phyloP scores from a whole-genome alignment of 2,113 vertebrate genomes.

The Gambusia holbrooki region DNA sequence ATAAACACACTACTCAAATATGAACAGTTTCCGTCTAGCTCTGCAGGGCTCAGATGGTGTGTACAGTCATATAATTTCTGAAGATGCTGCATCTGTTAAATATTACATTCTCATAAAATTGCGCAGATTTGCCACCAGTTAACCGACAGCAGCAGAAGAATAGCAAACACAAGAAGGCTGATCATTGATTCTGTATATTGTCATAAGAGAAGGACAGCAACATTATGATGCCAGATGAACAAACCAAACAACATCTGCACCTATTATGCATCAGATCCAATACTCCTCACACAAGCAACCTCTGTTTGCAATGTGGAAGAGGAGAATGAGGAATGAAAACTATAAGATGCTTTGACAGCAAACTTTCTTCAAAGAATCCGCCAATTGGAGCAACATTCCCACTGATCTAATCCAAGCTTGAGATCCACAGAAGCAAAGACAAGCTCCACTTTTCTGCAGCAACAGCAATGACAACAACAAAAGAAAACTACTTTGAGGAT shows the following conservation, averaged over 20 bases:
- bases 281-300: no score
- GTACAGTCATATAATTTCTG: slow-evolving; percentile 31
- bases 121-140: neutral
- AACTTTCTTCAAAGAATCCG: slow-evolving; percentile 42
- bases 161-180: neutral
- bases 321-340: slow-evolving; percentile 4
- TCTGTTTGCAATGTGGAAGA: no score
- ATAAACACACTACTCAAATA: neutral
- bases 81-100: slow-evolving; percentile 45
- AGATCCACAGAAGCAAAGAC: slow-evolving; percentile 36
- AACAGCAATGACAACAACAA: slow-evolving; percentile 7
- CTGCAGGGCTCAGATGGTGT: slow-evolving; percentile 24
- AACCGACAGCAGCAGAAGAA: slow-evolving; percentile 2
- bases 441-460: slow-evolving; percentile 12
- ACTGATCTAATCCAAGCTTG: slow-evolving; percentile 28
- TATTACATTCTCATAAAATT: slow-evolving; percentile 46
- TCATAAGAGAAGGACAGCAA: slow-evolving; percentile 2
- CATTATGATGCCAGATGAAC: slow-evolving; percentile 2
- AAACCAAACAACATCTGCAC: neutral
- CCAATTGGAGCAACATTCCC: slow-evolving; percentile 29
- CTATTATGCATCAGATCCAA: no score
- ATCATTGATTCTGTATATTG: slow-evolving; percentile 2
- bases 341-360: slow-evolving; percentile 21
- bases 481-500: slow-evolving; percentile 10
- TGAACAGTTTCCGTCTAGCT: slow-evolving; percentile 12